Evolutionary conservation across 2,797 vertebrate species (phyloP), one percentile per base, ranked within the genome.

Genomic region (Scolopax rusticola): DNA sequence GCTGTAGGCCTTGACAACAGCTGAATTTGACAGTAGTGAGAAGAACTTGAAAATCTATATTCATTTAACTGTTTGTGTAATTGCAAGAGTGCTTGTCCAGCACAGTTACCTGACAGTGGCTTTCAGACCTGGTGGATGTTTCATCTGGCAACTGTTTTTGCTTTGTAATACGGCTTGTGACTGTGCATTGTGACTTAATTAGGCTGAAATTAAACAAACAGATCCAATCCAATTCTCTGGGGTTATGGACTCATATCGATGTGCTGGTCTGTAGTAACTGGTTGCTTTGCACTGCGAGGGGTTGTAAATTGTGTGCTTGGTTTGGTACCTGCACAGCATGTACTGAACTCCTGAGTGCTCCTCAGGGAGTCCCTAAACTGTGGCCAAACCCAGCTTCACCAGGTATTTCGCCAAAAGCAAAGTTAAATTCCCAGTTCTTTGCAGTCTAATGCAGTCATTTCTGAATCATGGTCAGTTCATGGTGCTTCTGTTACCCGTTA

Each of bases 131-230:
- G 61, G 43, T 77, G 57, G 82, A 64, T 3, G 1, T 48, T 90
- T 96, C 76, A 64, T 45, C 81, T 87, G 83, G 50, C 41, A 91
- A 63, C 50, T 43, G 56, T 1, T 87, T 90, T 87, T 87, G 45
- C 83, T 53, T 92, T 11, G 2, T 50, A 47, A 47, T 65, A n/a
- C 57, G 84, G 77, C 70, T 90, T 2, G 0, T 48, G 70, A 84
- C 83, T 36, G 9, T 73, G 51, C 65, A 53, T 61, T 92, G 68
- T 82, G 76, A 73, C 85, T 93, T 90, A 95, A 95, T 68, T 80
- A 80, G 64, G 68, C 41, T 94, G 92, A 93, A 96, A 96, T 91
- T 53, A 94, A 87, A 74, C 54, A 48, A 93, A 80, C 1, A 0
- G 75, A 86, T 87, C 87, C 51, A 87, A 51, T 95, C 9, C 40